phyloP scores from a whole-genome alignment of 2,888 invertebrate genomes.

The Gasteruption jaculator region DNA sequence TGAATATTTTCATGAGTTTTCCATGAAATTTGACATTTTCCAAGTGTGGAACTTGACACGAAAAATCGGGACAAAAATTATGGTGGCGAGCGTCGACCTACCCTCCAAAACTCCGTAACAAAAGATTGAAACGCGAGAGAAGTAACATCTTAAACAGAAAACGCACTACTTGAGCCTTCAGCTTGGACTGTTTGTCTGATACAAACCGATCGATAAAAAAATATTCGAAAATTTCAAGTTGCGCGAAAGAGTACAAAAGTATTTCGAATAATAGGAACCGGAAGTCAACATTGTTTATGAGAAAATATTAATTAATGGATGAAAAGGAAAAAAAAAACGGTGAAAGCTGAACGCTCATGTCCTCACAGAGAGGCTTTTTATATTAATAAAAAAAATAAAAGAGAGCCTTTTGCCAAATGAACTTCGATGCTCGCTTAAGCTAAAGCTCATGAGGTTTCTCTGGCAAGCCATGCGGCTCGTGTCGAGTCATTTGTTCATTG shows the following conservation, averaged over 20 bases:
- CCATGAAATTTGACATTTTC: constrained; percentile 6
- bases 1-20: constrained; percentile 12
- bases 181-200: constrained; percentile 34
- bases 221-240: too few species aligned
- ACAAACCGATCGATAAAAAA: too few species aligned
- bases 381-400: too few species aligned
- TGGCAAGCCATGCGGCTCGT: constrained; percentile 53
- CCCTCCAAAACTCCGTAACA: constrained; percentile 36
- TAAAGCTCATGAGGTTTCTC: constrained; percentile 44
- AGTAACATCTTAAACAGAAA: too few species aligned
- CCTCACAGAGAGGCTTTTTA: constrained; percentile 51
- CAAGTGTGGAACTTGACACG: too few species aligned
- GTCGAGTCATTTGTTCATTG: constrained; percentile 52
- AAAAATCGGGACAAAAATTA: too few species aligned
- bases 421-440: constrained; percentile 37
- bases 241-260: too few species aligned
- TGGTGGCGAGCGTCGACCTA: constrained; percentile 32
- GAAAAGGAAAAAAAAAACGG: too few species aligned
- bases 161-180: constrained; percentile 50
- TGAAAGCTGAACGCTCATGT: constrained; percentile 49
- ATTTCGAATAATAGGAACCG: too few species aligned
- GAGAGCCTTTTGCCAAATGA: constrained; percentile 50
- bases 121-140: constrained; percentile 27
- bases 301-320: neutral
- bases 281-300: too few species aligned